A percentile compares a stretch with the other conserved stretches of the same genome.
Evolutionary conservation across 2,113 vertebrate genomes (phyloP).

Genomic region (Lipophrys pholis): DNA sequence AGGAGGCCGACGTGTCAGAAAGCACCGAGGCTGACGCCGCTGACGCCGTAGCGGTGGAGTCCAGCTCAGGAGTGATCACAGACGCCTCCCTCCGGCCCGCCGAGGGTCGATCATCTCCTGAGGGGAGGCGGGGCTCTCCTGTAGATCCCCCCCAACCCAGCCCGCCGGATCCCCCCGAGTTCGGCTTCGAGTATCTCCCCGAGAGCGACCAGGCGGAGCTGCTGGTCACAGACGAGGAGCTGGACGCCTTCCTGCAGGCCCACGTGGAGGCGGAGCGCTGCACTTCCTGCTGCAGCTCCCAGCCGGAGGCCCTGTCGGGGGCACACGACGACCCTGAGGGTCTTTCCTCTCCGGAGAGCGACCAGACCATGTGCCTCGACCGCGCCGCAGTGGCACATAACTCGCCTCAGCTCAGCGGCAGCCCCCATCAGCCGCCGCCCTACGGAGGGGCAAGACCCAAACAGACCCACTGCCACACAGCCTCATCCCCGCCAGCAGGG

Average conservation of each 20-base stretch:
- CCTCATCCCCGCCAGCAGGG: slow-evolving; percentile 65
- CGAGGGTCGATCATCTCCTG: slow-evolving; percentile 53
- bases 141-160: slow-evolving; percentile 45
- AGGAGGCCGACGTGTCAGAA: slow-evolving; percentile 46
- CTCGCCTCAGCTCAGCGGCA: slow-evolving; percentile 47
- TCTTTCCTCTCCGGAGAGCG: slow-evolving; percentile 73
- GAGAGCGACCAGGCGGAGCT: slow-evolving; percentile 84
- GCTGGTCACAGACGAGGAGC: slow-evolving; percentile 90
- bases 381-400: no score
- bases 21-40: slow-evolving; percentile 50
- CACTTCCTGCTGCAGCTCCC: slow-evolving; percentile 21
- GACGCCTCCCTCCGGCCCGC: slow-evolving; percentile 20
- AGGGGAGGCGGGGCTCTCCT: slow-evolving; percentile 36
- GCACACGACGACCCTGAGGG: slow-evolving; percentile 38
- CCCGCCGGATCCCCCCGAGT: slow-evolving; percentile 70
- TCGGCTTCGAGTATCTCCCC: slow-evolving; percentile 81
- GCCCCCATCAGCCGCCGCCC: slow-evolving; percentile 67
- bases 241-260: slow-evolving; percentile 91
- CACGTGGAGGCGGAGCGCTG: slow-evolving; percentile 75
- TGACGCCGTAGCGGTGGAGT: slow-evolving; percentile 22
- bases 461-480: slow-evolving; percentile 79
- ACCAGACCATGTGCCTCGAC: slow-evolving; percentile 38
- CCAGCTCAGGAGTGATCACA: neutral
- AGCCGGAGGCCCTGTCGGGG: slow-evolving; percentile 42
- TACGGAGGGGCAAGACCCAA: slow-evolving; percentile 91